These are phyloP conservation scores for Micropoecilia bifurca DNA, from an alignment of 2,797 vertebrate species.

Conservation along the genomic window DNA sequence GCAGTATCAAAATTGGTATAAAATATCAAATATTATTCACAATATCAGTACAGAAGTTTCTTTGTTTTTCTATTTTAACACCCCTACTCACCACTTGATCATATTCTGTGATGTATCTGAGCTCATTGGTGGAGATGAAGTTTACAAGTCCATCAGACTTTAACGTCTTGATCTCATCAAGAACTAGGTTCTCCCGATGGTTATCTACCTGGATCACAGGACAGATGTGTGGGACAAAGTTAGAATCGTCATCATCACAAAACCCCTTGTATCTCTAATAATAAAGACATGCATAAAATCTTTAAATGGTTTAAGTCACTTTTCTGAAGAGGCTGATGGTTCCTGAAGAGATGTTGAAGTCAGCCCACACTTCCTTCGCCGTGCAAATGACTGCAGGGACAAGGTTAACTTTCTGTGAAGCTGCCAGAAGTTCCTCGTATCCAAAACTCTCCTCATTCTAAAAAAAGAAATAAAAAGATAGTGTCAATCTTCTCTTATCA, in stretches of 20 bases:
- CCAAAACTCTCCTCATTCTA: conserved; percentile 82
- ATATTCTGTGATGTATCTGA: conserved; percentile 91
- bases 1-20: neutral
- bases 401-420: conserved; percentile 69
- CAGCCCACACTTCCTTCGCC: conserved; percentile 78
- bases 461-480: conserved; percentile 2
- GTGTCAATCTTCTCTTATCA: neutral
- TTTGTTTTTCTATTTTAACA: neutral
- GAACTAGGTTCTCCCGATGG: conserved; percentile 80
- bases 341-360: conserved; percentile 79
- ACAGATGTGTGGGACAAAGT: neutral
- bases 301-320: conserved; percentile 70
- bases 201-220: conserved; percentile 84
- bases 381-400: conserved; percentile 85
- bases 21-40: neutral
- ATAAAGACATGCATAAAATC: neutral
- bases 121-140: conserved; percentile 85
- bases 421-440: conserved; percentile 74
- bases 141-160: conserved; percentile 82
- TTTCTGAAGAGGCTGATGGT: conserved; percentile 87
- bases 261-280: neutral
- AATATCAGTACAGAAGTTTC: neutral
- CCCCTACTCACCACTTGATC: conserved; percentile 82
- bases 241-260: neutral
- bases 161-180: conserved; percentile 69